Percentiles rank a stretch among this genome's conserved stretches.
phyloP scores from a whole-genome alignment of 2,797 vertebrate species.

The Schizopygopsis malacanthus region DNA sequence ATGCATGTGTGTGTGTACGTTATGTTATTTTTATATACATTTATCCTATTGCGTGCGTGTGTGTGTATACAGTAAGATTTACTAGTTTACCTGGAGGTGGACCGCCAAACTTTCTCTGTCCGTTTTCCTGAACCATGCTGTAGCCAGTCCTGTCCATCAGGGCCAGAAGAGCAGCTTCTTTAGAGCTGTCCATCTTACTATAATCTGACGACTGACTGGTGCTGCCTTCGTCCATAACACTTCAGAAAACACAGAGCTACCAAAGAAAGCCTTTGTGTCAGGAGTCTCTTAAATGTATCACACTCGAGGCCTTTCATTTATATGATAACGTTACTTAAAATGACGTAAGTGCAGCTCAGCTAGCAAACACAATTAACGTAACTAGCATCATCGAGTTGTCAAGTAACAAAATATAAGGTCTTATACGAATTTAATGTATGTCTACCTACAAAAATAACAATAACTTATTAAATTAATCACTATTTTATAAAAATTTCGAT shows the following conservation, averaged over 20 bases:
- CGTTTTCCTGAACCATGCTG: constrained; percentile 93
- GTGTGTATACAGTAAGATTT: not conserved
- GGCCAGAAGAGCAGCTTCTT: constrained; percentile 84
- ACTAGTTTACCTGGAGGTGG: constrained; percentile 88
- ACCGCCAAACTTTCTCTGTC: constrained; percentile 94
- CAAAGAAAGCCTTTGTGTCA: constrained; percentile 9
- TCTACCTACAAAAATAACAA: not conserved
- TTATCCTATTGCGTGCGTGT: no score
- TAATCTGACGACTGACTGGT: constrained; percentile 68
- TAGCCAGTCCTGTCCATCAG: constrained; percentile 93
- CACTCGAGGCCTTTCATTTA: not conserved
- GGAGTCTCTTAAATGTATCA: not conserved
- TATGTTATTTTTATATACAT: no score
- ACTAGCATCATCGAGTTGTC: constrained; percentile 4
- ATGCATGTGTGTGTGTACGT: no score
- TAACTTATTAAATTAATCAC: not conserved
- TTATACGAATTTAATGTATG: not conserved
- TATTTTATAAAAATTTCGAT: not conserved
- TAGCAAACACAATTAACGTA: constrained; percentile 22
- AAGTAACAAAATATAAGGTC: not conserved
- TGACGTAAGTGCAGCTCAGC: not conserved
- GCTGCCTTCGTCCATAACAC: constrained; percentile 75
- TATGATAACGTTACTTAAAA: not conserved
- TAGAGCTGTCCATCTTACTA: constrained; percentile 72
- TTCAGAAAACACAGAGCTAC: constrained; percentile 36